These are phyloP conservation scores for Pitta sordida DNA, from an alignment of 2,113 vertebrate species.

Conservation along the genomic window DNA sequence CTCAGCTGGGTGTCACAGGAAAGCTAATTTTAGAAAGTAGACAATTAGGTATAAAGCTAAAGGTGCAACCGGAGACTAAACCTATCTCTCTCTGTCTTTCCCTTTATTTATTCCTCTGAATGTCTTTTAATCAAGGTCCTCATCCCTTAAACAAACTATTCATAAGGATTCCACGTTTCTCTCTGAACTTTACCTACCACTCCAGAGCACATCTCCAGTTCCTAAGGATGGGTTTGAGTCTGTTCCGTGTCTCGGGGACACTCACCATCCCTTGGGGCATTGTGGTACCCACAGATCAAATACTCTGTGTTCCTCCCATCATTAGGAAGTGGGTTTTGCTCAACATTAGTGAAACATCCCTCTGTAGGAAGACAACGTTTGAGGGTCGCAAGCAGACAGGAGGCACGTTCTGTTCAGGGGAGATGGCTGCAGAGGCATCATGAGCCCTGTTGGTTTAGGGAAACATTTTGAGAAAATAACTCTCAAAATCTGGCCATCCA, in stretches of 20 bases:
- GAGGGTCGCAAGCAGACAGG: not conserved
- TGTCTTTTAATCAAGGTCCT: not conserved
- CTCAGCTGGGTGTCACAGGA: not conserved
- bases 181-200: not conserved
- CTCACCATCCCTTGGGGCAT: not conserved
- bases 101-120: not conserved
- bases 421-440: not conserved
- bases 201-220: not conserved
- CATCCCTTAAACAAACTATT: not conserved
- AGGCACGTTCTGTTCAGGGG: not conserved
- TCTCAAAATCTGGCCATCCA: not conserved
- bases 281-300: not conserved
- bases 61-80: too few relatives aligned
- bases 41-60: not conserved
- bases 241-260: not conserved
- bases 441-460: constrained; percentile 23
- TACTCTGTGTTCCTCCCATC: not conserved
- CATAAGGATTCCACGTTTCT: not conserved
- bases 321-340: not conserved
- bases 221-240: not conserved
- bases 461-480: not conserved
- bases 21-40: not conserved
- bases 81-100: not conserved
- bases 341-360: not conserved
- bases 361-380: not conserved